phyloP scores from a whole-genome alignment of 1,140 invertebrate genomes.

The Ephestia elutella region DNA sequence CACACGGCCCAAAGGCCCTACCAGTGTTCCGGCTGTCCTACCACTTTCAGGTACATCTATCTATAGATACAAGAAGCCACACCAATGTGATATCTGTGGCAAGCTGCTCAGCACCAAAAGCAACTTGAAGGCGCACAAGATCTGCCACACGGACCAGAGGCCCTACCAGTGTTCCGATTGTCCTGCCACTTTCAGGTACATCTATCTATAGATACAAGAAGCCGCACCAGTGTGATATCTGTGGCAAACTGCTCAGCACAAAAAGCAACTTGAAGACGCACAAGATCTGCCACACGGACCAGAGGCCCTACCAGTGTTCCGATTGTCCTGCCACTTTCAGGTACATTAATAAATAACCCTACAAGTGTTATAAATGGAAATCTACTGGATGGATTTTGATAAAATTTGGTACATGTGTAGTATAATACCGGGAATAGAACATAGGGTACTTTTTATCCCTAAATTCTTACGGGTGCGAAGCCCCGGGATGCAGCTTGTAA shows the following conservation, averaged over 20 bases:
- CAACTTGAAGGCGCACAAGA: conserved; percentile 61
- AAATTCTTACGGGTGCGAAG: too few relatives aligned
- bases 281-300: conserved; percentile 58
- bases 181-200: conserved; percentile 53
- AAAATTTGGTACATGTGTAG: too few relatives aligned
- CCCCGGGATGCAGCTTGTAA: too few relatives aligned
- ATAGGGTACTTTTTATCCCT: too few relatives aligned
- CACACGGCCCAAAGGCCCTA: conserved; percentile 53
- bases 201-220: too few relatives aligned
- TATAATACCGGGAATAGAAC: too few relatives aligned
- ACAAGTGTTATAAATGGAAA: too few relatives aligned
- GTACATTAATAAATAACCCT: too few relatives aligned
- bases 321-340: conserved; percentile 56
- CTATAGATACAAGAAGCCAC: conserved; percentile 31
- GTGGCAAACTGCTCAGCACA: conserved; percentile 60
- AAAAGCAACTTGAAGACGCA: conserved; percentile 62
- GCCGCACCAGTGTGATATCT: conserved; percentile 59
- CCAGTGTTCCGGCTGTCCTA: conserved; percentile 48
- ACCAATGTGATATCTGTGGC: conserved; percentile 60
- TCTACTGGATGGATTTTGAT: too few relatives aligned
- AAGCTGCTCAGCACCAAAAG: conserved; percentile 62
- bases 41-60: conserved; percentile 57
- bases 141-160: conserved; percentile 53
- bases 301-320: conserved; percentile 46
- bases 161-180: conserved; percentile 53